Percentiles rank a stretch among this genome's conserved stretches.
phyloP scores from a whole-genome alignment of 2,888 invertebrate species.

The Eristalis intricaria region DNA sequence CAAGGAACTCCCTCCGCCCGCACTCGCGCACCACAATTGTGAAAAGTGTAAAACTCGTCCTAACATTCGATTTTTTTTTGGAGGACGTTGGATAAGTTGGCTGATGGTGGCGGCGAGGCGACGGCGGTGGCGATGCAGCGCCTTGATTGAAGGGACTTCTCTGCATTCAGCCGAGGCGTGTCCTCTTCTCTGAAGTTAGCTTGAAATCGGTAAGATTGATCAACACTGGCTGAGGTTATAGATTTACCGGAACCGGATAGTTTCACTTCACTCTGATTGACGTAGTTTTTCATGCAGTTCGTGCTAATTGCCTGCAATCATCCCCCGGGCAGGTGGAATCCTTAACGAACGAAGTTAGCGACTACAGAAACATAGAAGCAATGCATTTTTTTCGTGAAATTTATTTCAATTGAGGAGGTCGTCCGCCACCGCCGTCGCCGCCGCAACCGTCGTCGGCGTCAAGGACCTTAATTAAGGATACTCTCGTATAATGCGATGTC shows the following conservation, averaged over 20 bases:
- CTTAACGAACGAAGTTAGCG: not conserved
- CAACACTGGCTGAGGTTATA: not conserved
- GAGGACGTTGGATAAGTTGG: slow-evolving; percentile 46
- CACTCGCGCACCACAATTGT: not conserved
- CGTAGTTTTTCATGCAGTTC: not conserved
- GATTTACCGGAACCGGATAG: not conserved
- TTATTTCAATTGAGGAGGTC: slow-evolving; percentile 3
- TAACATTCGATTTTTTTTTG: slow-evolving; percentile 23
- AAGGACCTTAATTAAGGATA: slow-evolving; percentile 45
- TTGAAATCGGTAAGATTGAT: not conserved
- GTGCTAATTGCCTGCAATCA: slow-evolving; percentile 34
- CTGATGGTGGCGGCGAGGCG: not conserved
- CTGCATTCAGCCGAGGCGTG: slow-evolving; percentile 1
- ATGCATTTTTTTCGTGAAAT: not conserved
- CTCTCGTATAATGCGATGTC: slow-evolving; percentile 18
- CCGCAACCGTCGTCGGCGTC: not conserved
- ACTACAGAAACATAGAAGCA: not conserved
- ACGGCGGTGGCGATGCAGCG: not conserved
- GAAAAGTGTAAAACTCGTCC: slow-evolving; percentile 24
- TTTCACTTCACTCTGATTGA: not conserved
- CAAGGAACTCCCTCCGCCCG: not conserved
- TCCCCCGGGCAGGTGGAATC: not conserved
- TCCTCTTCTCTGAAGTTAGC: slow-evolving; percentile 33
- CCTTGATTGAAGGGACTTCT: slow-evolving; percentile 12
- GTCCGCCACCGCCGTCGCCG: not conserved